Percentiles rank a stretch among this genome's conserved stretches.
These are phyloP conservation scores for Pocillopora meandrina DNA, from an alignment of 92 coral and sea anemone genomes.

Conservation along the genomic window DNA sequence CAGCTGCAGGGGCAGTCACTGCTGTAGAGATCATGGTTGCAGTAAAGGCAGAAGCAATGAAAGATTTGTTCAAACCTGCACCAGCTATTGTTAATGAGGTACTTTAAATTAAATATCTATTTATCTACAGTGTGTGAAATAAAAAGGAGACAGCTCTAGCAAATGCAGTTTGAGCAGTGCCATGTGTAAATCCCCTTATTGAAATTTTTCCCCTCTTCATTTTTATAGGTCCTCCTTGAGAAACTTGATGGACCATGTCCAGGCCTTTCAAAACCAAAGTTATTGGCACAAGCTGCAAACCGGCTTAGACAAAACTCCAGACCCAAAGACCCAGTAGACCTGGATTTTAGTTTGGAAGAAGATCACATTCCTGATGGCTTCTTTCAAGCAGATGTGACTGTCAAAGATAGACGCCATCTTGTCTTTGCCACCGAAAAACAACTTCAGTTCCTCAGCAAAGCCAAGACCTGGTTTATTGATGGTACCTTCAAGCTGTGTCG, in stretches of 20 bases:
- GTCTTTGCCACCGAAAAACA: constrained; percentile 50
- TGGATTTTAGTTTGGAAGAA: too few species aligned
- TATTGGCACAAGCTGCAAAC: constrained; percentile 38
- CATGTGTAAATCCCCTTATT: background rate
- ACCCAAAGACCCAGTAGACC: constrained; percentile 46
- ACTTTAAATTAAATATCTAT: too few species aligned
- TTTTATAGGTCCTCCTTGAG: constrained; percentile 19
- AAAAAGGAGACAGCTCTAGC: too few species aligned
- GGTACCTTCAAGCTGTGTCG: constrained; percentile 33
- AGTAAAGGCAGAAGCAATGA: constrained; percentile 11
- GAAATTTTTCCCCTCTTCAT: background rate
- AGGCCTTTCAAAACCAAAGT: constrained; percentile 29
- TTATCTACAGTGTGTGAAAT: too few species aligned
- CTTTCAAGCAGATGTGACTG: constrained; percentile 5
- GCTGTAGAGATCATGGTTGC: constrained; percentile 29
- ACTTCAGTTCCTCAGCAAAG: constrained; percentile 18
- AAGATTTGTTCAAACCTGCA: too few species aligned
- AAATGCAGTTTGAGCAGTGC: too few species aligned
- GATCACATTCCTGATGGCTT: constrained; percentile 40
- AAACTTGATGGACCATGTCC: constrained; percentile 31
- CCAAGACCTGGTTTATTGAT: constrained; percentile 40
- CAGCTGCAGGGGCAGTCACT: constrained; percentile 19
- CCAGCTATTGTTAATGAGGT: too few species aligned
- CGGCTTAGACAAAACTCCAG: constrained; percentile 34
- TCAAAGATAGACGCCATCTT: constrained; percentile 33